Conservation (phyloP, 23 tunicate species). For the Styela plicata region DNA sequence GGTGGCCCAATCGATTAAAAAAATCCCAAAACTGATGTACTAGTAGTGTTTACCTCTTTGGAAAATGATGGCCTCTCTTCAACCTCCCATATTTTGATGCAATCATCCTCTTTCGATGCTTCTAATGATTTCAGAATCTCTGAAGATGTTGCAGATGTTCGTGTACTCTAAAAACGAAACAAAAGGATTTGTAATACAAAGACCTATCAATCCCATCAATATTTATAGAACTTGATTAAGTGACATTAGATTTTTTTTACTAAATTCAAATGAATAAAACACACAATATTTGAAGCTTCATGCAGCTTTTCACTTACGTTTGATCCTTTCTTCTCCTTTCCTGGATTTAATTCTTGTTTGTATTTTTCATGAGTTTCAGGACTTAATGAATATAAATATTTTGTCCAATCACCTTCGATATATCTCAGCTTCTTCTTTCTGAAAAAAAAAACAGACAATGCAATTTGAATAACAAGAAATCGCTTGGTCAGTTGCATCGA, state of each 20-base stretch:
- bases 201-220: too few relatives aligned
- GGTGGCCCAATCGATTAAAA: too few relatives aligned
- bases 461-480: too few relatives aligned
- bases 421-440: constrained; percentile 55
- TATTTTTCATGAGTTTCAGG: constrained; percentile 50
- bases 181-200: neutral
- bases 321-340: constrained; percentile 8
- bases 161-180: neutral
- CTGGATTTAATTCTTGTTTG: constrained; percentile 17
- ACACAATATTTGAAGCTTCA: neutral
- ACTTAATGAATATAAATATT: constrained; percentile 57
- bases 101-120: constrained; percentile 5
- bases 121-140: neutral
- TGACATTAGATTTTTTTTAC: too few relatives aligned
- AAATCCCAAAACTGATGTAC: too few relatives aligned
- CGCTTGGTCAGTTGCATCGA: too few relatives aligned
- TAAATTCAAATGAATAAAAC: too few relatives aligned
- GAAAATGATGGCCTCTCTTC: constrained; percentile 17
- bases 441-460: too few relatives aligned
- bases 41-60: constrained; percentile 29
- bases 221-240: too few relatives aligned
- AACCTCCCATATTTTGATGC: constrained; percentile 27
- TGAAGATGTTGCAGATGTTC: neutral
- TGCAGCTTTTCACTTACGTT: too few relatives aligned
- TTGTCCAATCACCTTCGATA: constrained; percentile 93